These are phyloP conservation scores for Spisula subtruncata DNA, from an alignment of 2,888 invertebrate genomes.

Conservation along the genomic window DNA sequence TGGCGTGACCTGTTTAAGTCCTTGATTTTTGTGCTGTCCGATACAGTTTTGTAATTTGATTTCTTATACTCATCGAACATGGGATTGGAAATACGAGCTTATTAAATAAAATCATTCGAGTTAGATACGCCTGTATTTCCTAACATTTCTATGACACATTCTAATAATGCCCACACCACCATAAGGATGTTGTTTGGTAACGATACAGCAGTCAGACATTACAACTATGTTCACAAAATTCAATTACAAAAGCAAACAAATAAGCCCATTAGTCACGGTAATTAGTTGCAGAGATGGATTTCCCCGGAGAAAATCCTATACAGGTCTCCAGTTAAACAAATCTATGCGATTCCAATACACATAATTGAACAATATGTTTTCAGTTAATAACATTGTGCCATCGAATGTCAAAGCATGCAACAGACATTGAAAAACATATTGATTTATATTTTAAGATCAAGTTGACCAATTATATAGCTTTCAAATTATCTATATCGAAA, in stretches of 20 bases:
- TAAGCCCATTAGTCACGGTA: background rate
- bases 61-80: background rate
- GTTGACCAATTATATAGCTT: too few species aligned
- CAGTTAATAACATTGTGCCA: background rate
- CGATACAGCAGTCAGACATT: too few species aligned
- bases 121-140: background rate
- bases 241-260: background rate
- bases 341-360: background rate
- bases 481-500: too few species aligned
- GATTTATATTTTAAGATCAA: too few species aligned
- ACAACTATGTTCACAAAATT: background rate
- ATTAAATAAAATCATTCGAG: background rate
- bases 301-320: background rate
- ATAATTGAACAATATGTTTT: background rate
- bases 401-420: background rate
- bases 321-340: constrained; percentile 9
- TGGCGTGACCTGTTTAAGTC: too few species aligned
- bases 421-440: background rate
- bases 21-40: too few species aligned
- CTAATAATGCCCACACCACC: too few species aligned
- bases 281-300: background rate
- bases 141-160: too few species aligned
- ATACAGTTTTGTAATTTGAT: background rate
- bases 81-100: background rate
- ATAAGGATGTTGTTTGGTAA: too few species aligned